phyloP scores from a whole-genome alignment of 2,113 vertebrate genomes.

The Cariama cristata region DNA sequence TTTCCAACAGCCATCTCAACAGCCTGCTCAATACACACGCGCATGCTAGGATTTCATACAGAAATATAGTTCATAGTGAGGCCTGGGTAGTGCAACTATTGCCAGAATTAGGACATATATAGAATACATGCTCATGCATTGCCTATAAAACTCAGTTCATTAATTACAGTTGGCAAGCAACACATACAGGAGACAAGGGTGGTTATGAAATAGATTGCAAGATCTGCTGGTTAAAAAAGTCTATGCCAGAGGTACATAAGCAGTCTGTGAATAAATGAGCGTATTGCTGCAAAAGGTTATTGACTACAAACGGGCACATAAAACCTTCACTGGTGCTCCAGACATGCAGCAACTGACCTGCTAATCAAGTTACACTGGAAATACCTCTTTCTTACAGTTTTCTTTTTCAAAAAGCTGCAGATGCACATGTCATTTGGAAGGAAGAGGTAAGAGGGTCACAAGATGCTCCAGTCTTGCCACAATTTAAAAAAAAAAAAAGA shows the following conservation, averaged over 20 bases:
- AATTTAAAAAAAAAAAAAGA: neutral
- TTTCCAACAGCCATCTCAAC: neutral
- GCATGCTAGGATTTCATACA: neutral
- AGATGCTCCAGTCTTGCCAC: neutral
- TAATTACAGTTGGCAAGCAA: neutral
- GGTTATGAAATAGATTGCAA: neutral
- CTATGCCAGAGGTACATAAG: neutral
- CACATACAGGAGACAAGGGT: neutral
- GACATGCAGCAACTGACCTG: neutral
- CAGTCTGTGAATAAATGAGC: neutral
- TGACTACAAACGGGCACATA: neutral
- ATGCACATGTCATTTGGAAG: neutral
- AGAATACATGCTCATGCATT: neutral
- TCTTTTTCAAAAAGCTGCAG: neutral
- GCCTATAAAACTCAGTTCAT: neutral
- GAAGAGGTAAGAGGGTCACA: neutral
- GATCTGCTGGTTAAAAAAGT: neutral
- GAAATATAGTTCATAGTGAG: neutral
- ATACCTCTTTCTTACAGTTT: neutral
- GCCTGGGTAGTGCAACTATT: neutral
- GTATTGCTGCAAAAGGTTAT: neutral
- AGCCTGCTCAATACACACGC: neutral
- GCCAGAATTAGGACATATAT: neutral
- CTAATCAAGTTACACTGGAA: neutral
- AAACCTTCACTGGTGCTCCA: neutral